Evolutionary conservation across 2,113 vertebrate species (phyloP), one percentile per base, ranked within the genome.

Genomic region (Orycteropus afer): DNA sequence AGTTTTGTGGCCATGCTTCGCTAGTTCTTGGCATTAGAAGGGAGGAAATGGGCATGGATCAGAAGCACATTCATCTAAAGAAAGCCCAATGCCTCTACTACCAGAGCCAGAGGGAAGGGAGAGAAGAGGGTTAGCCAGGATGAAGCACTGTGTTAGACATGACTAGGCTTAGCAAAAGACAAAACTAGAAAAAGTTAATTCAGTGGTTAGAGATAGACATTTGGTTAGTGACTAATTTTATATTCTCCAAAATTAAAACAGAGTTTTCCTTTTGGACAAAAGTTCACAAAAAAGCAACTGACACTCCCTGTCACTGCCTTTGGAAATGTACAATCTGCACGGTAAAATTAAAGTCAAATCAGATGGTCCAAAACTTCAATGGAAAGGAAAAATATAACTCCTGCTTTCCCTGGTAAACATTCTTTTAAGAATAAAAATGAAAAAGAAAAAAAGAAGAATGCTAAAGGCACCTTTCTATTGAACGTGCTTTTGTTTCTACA

Each of bases 391-490:
- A 82, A n/a, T 3, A 47, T 37, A 76, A 37, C 7, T 7, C 65
- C 37, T 29, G 13, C 47, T 65, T 57, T 25, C 83, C 61, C 55
- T 51, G 59, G 37, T 20, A 74, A 90, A 82, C 45, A 86, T 67
- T 77, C 15, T 61, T 76, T 95, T 45, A 85, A 69, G 34, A 76
- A 40, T 12, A 20, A 67, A 90, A 83, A 45, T 0, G 40, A 7
- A 6, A 42, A 73, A 22, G 18, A 23, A 13, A 3, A 2, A 61
- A 63, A 17, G 49, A 18, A 74, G 77, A 45, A 2, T 1, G 1
- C 20, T 9, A 22, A 13, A 53, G n/a, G 6, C 7, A 17, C 18
- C 15, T 73, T 37, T 13, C 8, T 5, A 18, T 1, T 0, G 0
- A 29, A n/a, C 40, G 78, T 34, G 83, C 61, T 82, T 73, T 89